These are phyloP conservation scores for Scotopteryx bipunctaria DNA, from an alignment of 2,888 invertebrate genomes.

Conservation along the genomic window DNA sequence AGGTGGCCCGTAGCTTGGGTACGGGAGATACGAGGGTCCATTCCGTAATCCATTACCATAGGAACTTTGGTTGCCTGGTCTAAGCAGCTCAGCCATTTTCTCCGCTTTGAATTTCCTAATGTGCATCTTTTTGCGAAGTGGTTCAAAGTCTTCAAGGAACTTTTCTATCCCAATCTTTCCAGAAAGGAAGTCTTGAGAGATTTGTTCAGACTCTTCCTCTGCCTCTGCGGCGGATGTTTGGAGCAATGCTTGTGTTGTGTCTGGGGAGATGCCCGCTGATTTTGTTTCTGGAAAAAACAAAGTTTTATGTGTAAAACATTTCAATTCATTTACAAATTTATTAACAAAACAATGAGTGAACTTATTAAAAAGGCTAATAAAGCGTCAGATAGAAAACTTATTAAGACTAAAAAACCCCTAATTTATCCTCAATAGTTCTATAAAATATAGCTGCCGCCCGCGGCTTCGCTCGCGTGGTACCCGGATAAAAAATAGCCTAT, in stretches of 20 bases:
- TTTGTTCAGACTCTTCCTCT: conserved; percentile 95
- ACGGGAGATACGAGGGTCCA: conserved; percentile 63
- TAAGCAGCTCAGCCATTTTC: conserved; percentile 91
- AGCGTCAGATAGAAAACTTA: no score
- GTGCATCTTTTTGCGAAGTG: conserved; percentile 84
- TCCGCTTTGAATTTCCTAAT: conserved; percentile 95
- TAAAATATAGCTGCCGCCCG: no score
- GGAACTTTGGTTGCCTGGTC: conserved; percentile 60
- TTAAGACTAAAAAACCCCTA: no score
- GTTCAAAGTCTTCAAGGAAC: conserved; percentile 93
- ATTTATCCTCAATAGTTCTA: no score
- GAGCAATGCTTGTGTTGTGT: conserved; percentile 93
- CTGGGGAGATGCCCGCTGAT: conserved; percentile 90
- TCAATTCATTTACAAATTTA: no score
- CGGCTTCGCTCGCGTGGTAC: no score
- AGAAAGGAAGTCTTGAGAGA: conserved; percentile 91
- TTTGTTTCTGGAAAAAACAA: conserved; percentile 85
- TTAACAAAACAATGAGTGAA: background rate
- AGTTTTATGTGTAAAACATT: no score
- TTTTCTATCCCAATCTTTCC: conserved; percentile 89
- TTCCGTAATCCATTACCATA: conserved; percentile 69
- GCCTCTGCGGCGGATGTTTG: conserved; percentile 96
- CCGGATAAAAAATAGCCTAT: no score
- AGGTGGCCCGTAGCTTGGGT: conserved; percentile 65
- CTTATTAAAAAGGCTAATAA: no score